A percentile compares a stretch with the other conserved stretches of the same genome.
Conservation (phyloP, 2,113 vertebrate species). For the Chaetops frenatus region DNA sequence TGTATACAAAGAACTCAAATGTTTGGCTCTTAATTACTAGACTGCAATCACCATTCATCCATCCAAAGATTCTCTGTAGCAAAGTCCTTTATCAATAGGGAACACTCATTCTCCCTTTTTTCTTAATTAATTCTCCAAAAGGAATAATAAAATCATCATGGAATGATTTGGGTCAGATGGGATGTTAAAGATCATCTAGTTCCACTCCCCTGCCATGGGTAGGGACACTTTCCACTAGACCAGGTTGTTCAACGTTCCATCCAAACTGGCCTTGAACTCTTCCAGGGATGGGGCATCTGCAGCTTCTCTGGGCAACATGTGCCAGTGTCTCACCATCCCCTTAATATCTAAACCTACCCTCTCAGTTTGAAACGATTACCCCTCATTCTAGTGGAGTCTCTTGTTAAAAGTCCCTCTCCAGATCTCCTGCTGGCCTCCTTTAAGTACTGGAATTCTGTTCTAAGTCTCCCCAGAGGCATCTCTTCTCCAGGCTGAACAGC, state of each 20-base stretch:
- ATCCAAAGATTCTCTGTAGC: not conserved
- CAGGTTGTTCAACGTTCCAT: not conserved
- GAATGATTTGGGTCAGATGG: not conserved
- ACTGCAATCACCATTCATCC: not conserved
- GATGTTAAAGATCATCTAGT: not conserved
- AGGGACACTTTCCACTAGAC: not conserved
- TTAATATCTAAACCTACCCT: not conserved
- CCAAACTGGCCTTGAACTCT: not conserved
- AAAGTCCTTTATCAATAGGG: not conserved
- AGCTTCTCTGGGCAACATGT: not conserved
- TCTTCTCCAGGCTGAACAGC: not conserved
- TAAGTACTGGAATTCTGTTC: not conserved
- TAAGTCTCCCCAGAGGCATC: not conserved
- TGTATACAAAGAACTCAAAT: not conserved
- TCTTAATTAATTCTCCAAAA: not conserved
- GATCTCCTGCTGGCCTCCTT: not conserved
- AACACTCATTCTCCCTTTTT: not conserved
- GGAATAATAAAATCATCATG: not conserved
- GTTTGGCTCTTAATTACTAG: not conserved
- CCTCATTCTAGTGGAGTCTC: not conserved
- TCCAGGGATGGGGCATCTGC: not conserved
- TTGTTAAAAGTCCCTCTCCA: not conserved
- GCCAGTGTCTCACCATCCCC: not conserved
- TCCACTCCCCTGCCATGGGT: not conserved
- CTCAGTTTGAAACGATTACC: not conserved